Conservation (phyloP, 2,113 vertebrate genomes). For the Nanorana parkeri region DNA sequence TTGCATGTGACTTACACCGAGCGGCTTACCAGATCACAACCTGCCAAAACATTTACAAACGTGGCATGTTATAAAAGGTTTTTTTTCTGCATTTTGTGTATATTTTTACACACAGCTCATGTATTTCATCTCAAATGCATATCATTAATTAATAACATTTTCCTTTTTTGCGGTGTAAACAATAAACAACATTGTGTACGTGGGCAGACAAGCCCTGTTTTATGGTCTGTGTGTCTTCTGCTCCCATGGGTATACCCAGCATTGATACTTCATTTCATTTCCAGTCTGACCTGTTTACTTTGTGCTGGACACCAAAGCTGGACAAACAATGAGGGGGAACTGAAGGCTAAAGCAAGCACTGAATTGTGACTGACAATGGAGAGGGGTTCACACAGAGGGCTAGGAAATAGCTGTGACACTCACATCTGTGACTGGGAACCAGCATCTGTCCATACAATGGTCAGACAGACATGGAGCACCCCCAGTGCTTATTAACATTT, state of each 20-base stretch:
- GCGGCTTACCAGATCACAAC: too few species aligned
- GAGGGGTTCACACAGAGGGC: slow-evolving; percentile 26
- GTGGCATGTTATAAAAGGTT: too few species aligned
- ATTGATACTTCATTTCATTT: slow-evolving; percentile 14
- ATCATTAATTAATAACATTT: too few species aligned
- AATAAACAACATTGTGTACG: too few species aligned
- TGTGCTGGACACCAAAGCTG: background rate
- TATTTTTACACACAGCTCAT: too few species aligned
- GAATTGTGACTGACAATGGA: slow-evolving; percentile 25
- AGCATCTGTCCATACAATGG: slow-evolving; percentile 37
- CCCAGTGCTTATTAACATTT: background rate
- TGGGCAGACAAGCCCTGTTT: too few species aligned
- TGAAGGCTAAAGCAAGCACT: background rate
- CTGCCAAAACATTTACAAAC: too few species aligned
- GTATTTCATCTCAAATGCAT: too few species aligned
- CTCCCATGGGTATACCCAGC: background rate
- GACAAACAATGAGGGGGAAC: slow-evolving; percentile 37
- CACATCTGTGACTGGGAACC: slow-evolving; percentile 41
- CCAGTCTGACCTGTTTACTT: slow-evolving; percentile 20
- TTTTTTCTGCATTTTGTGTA: too few species aligned
- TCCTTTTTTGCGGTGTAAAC: too few species aligned
- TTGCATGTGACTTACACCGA: too few species aligned
- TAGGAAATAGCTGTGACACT: slow-evolving; percentile 44
- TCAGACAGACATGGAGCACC: background rate
- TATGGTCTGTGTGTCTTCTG: too few species aligned